Percentiles rank a stretch among this genome's conserved stretches.
These are phyloP conservation scores for Drosophila mulleri DNA, from an alignment of 2,888 invertebrate species.

Conservation along the genomic window DNA sequence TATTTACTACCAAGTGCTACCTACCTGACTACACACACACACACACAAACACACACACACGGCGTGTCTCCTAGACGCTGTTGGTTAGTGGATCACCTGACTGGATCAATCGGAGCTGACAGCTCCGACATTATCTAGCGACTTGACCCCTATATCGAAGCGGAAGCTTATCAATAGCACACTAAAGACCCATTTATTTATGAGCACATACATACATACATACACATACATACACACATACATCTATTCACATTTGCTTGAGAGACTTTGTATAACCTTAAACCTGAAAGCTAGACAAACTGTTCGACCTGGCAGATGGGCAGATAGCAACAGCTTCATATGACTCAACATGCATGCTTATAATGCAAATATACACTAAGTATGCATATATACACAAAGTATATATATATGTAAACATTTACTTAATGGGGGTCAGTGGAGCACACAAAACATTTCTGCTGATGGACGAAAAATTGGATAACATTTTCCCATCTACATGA, in stretches of 20 bases:
- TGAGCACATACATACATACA: not conserved
- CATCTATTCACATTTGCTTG: not conserved
- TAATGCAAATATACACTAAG: not conserved
- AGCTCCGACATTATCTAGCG: conserved; percentile 26
- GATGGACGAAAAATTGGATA: conserved; percentile 1
- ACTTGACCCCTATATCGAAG: conserved; percentile 13
- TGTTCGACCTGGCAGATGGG: not conserved
- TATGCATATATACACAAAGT: not conserved
- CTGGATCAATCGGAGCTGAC: conserved; percentile 29
- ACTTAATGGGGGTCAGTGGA: conserved; percentile 27
- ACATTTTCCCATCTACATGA: not conserved
- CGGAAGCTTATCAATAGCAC: not conserved
- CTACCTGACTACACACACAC: conserved; percentile 15
- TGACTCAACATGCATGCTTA: not conserved
- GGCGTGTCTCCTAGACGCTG: not conserved
- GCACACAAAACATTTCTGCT: conserved; percentile 6
- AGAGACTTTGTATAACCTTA: not conserved
- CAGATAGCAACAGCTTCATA: not conserved
- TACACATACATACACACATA: not conserved
- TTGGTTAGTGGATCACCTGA: conserved; percentile 34
- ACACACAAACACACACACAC: conserved; percentile 1
- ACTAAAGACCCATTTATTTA: not conserved
- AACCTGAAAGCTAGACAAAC: not conserved
- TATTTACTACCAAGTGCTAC: conserved; percentile 49
- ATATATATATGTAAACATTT: not conserved